Percentiles rank a stretch among this genome's conserved stretches.
Evolutionary conservation across 2,113 vertebrate genomes (phyloP).

Genomic region (Elanoides forficatus): DNA sequence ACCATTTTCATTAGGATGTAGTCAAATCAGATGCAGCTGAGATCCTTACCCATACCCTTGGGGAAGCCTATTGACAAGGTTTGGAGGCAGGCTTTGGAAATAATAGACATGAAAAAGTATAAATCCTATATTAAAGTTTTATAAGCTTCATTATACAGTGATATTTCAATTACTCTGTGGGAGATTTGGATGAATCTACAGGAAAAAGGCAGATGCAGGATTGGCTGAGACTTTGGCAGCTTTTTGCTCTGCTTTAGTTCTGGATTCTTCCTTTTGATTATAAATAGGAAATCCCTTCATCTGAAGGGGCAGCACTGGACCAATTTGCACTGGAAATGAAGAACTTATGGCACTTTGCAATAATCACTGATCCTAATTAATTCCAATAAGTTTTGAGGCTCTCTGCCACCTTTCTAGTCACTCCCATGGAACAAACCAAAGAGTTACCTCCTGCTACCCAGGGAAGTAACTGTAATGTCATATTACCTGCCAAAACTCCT

Average conservation of each 20-base stretch:
- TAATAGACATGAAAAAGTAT: not conserved
- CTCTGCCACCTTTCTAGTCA: not conserved
- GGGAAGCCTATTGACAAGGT: not conserved
- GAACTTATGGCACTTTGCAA: not conserved
- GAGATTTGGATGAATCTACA: conserved; percentile 19
- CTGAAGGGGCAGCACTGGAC: not conserved
- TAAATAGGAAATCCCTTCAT: not conserved
- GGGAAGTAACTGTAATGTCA: not conserved
- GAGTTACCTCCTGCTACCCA: not conserved
- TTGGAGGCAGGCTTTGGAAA: conserved; percentile 8
- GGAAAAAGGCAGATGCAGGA: not conserved
- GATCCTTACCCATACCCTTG: not conserved
- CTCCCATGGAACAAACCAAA: not conserved
- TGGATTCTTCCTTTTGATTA: conserved; percentile 2
- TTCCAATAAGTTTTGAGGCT: not conserved
- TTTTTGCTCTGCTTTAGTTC: not conserved
- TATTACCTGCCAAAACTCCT: not conserved
- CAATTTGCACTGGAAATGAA: not conserved
- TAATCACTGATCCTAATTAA: not conserved
- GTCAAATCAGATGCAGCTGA: conserved; percentile 32
- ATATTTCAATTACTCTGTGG: conserved; percentile 36
- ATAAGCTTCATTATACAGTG: conserved; percentile 39
- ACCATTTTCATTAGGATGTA: conserved; percentile 3
- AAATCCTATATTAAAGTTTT: conserved; percentile 36
- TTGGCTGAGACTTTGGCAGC: not conserved